Evolutionary conservation across 2,888 invertebrate genomes (phyloP), one percentile per base, ranked within the genome.

Genomic region (Drosophila percnosoma): DNA sequence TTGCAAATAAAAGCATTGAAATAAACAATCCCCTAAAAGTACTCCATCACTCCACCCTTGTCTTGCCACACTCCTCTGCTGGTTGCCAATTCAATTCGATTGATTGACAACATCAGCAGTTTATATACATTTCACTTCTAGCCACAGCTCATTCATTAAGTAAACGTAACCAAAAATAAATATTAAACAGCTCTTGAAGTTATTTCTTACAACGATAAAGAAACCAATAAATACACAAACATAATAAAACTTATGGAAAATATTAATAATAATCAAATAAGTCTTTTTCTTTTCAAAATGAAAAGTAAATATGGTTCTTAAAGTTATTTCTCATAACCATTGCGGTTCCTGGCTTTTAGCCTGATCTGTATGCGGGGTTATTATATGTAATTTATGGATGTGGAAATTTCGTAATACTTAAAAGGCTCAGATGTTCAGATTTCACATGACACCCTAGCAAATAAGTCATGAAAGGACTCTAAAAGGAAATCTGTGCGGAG

Each of bases 1-100:
- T 85, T 84, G 52, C 77, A 89, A 85, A 87, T 88, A 83, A 89
- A 83, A 83, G 78, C 84, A 81, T 67, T 87, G 67, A 76, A 75
- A 62, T 73, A 66, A 70, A 71, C 54, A 68, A 61, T 42, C 13
- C 45, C 24, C 34, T 11, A 45, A 45, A 45, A 24, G 24, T 21
- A 45, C 15, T 45, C 21, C 21, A 4, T 10, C 21, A n/a, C 15
- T 36, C 34, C 34, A 13, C 13, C 2, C 13, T 42, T 11, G 11
- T 10, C 21, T 21, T 21, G 21, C 34, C 7, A 24, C 33, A 53
- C 18, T n/a, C 31, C 18, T 3, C 24, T 42, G 33, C 38, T 45
- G 61, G 38, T 31, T 45, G 34, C 18, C 29, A 60, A 54, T 27
- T n/a, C 33, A 51, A 42, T 52, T 48, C 29, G 54, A 40, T 55